Percentiles rank a stretch among this genome's conserved stretches.
These are phyloP conservation scores for Cheiracanthium punctorium DNA, from an alignment of 2,888 invertebrate genomes.

Conservation along the genomic window DNA sequence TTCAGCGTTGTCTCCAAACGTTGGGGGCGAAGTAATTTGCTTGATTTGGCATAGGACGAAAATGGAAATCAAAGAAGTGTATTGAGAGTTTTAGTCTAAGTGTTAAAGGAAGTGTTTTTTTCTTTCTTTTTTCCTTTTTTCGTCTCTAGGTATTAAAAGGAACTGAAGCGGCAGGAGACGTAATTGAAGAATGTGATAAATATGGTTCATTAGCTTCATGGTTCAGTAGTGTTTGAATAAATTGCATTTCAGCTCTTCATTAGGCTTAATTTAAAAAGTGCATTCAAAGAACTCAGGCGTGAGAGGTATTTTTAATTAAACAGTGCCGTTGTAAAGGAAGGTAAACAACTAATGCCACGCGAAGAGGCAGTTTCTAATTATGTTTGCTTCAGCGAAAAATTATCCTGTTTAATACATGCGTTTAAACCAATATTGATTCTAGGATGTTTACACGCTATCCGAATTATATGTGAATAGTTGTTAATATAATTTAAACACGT, in stretches of 20 bases:
- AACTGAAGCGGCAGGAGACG: background rate
- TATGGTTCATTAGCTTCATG: background rate
- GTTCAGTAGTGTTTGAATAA: background rate
- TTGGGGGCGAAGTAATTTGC: background rate
- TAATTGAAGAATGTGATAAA: background rate
- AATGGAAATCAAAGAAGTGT: background rate
- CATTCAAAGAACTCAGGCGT: too few species aligned
- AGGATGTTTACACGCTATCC: too few species aligned
- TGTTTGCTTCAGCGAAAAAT: too few species aligned
- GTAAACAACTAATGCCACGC: too few species aligned
- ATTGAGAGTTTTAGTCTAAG: background rate
- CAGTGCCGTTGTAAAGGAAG: too few species aligned
- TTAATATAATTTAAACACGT: too few species aligned
- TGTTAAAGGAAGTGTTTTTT: background rate
- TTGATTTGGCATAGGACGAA: background rate
- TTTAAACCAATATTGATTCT: too few species aligned
- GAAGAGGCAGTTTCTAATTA: too few species aligned
- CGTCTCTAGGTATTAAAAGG: background rate
- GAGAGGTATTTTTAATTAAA: too few species aligned
- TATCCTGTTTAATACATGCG: too few species aligned
- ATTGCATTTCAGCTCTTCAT: background rate
- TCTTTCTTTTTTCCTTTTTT: background rate
- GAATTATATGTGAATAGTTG: too few species aligned
- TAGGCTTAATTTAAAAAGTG: too few species aligned
- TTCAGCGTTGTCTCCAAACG: background rate